These are phyloP conservation scores for Ia io DNA, from an alignment of 2,113 vertebrate genomes.

Conservation along the genomic window DNA sequence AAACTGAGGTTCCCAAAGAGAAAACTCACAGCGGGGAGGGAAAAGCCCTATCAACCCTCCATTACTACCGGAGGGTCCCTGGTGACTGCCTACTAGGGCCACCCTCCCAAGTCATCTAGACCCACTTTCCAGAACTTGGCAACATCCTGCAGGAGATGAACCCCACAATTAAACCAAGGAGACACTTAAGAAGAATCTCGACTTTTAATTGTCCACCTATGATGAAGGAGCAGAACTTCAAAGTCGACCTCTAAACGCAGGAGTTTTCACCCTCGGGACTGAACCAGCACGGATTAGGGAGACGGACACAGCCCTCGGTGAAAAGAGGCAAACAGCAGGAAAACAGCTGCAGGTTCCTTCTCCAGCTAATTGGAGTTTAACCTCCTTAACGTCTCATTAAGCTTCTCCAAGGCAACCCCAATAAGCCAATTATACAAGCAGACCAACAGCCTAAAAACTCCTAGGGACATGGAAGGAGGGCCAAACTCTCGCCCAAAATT, in stretches of 20 bases:
- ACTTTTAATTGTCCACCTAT: neutral
- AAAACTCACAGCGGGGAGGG: neutral
- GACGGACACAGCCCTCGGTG: accelerated
- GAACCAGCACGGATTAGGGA: accelerated
- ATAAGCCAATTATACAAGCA: neutral
- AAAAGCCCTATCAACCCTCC: neutral
- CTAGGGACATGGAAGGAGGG: neutral
- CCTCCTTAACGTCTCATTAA: neutral
- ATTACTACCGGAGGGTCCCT: neutral
- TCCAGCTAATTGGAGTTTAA: neutral
- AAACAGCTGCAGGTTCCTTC: neutral
- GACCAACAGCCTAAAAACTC: neutral
- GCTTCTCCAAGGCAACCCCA: neutral
- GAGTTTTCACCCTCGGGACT: neutral
- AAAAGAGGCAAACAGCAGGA: neutral
- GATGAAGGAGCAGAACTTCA: neutral
- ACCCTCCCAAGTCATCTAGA: neutral
- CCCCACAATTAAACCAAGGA: neutral
- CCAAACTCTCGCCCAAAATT: neutral
- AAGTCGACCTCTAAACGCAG: neutral
- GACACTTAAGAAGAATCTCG: neutral
- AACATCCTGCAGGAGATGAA: neutral
- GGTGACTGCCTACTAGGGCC: too few species aligned
- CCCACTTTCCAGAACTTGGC: neutral
- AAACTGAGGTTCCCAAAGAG: neutral